A percentile compares a stretch with the other conserved stretches of the same genome.
These are phyloP conservation scores for Delia radicum DNA, from an alignment of 1,140 invertebrate species.

Conservation along the genomic window DNA sequence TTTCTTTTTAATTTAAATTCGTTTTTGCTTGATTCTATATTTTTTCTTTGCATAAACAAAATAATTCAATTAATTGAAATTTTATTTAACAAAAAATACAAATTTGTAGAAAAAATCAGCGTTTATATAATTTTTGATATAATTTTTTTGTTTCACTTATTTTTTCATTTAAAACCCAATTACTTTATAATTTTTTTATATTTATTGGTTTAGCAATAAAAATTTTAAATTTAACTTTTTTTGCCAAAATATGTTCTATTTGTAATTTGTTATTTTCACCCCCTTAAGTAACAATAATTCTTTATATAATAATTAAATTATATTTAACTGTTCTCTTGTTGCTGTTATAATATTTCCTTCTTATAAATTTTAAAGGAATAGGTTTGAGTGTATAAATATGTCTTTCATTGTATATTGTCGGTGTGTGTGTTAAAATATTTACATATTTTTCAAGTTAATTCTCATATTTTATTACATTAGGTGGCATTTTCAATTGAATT, in stretches of 20 bases:
- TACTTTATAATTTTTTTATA: not conserved
- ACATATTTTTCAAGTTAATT: not conserved
- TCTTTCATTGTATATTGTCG: too few relatives aligned
- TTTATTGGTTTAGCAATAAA: not conserved
- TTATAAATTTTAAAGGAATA: not conserved
- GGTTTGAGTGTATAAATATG: too few relatives aligned
- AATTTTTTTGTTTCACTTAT: too few relatives aligned
- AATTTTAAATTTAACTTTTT: not conserved
- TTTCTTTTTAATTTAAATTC: too few relatives aligned
- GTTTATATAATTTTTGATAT: too few relatives aligned
- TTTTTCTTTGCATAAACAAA: too few relatives aligned
- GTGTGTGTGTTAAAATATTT: too few relatives aligned
- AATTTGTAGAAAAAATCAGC: too few relatives aligned
- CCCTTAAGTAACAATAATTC: not conserved
- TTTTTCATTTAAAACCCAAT: not conserved
- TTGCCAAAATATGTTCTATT: not conserved
- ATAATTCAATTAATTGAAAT: too few relatives aligned
- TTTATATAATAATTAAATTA: not conserved
- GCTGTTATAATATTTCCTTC: not conserved
- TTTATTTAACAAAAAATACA: too few relatives aligned
- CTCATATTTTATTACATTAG: not conserved
- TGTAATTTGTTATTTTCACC: not conserved
- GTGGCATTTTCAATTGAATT: not conserved
- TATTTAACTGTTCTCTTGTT: constrained; percentile 13
- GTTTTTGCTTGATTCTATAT: too few relatives aligned